phyloP scores from a whole-genome alignment of 2,797 vertebrate genomes.

The Caiman crocodilus region DNA sequence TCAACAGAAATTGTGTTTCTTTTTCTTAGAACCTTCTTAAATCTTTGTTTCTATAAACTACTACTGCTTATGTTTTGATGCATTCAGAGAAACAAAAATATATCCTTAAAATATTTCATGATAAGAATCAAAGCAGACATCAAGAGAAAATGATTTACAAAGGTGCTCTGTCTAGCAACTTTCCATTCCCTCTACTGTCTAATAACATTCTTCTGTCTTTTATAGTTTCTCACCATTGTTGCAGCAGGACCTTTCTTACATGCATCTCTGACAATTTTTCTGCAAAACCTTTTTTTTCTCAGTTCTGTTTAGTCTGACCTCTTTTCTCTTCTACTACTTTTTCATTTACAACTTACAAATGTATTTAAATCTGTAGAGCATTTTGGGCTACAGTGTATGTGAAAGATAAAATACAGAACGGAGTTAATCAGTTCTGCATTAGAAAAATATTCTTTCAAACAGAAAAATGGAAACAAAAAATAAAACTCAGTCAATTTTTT shows the following conservation, averaged over 20 bases:
- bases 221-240: not conserved
- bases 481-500: not conserved
- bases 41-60: not conserved
- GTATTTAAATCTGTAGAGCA: not conserved
- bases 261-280: not conserved
- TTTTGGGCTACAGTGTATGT: not conserved
- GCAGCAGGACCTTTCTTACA: not conserved
- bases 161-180: not conserved
- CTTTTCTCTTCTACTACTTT: not conserved
- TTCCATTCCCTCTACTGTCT: not conserved
- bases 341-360: not conserved
- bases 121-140: conserved; percentile 1
- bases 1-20: not conserved
- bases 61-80: not conserved
- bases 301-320: not conserved
- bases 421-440: not conserved
- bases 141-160: not conserved
- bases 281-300: not conserved
- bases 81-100: not conserved
- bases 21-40: not conserved
- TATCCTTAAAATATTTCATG: conserved; percentile 7
- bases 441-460: not conserved
- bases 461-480: not conserved
- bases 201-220: fast-evolving
- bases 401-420: not conserved